Evolutionary conservation across 1,140 invertebrate genomes (phyloP), one percentile per base, ranked within the genome.

Genomic region (Nasonia giraulti): DNA sequence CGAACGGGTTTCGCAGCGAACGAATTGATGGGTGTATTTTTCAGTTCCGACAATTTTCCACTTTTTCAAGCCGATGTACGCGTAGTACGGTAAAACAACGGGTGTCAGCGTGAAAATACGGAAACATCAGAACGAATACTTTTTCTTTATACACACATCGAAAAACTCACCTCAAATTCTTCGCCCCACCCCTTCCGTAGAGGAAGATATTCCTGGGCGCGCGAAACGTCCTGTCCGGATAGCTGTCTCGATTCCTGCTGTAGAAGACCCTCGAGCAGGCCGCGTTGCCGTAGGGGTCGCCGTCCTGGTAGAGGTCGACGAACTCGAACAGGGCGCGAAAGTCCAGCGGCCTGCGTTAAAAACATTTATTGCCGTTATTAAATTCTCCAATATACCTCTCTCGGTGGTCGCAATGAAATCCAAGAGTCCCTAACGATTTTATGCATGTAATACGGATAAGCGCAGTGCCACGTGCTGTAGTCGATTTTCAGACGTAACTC

Each of bases 281-380:
- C 2, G 95, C 95, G 11, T 90, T 93, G 0, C 95, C 96, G 90
- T 95, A 96, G 0, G 95, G 94, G 80, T 97, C 95, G 0, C 97
- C 97, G 88, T 97, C 97, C 92, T 97, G 96, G 85, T 97, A 95
- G 3, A 97, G 93, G 91, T 98, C 97, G 11, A 98, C 97, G 87
- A 98, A 98, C 91, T 98, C 97, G 92, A 97, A 98, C n/a, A 97
- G 94, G 0, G 97, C 95, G 88, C 96, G 96, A 89, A 98, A 98
- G 87, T 96, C 95, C 17, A 98, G 95, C 0, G 96, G 96, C 84
- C 96, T 97, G 92, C 50, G 94, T 94, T 71, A 74, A 84, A 68
- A 73, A 80, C 80, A 74, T 75, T 62, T 23, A 76, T 76, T 37
- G 76, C 47, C 23, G 14, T 37, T 78, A 62, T 68, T 74, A 74